Percentiles rank a stretch among this genome's conserved stretches.
These are phyloP conservation scores for Camponotus floridanus DNA, from an alignment of 1,140 invertebrate genomes.

Conservation along the genomic window DNA sequence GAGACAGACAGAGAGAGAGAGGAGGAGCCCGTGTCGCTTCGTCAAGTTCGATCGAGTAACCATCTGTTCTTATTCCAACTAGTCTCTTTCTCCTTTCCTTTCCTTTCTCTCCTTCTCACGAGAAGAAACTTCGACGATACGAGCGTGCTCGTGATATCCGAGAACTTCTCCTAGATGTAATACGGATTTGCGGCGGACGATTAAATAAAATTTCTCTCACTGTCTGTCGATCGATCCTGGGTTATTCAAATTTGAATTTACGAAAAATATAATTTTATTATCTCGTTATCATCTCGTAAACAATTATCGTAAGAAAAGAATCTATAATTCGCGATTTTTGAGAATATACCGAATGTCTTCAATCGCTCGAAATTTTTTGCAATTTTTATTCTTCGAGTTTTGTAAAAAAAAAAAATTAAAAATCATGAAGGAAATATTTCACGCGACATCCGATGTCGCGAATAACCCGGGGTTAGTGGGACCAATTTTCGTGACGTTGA, in stretches of 20 bases:
- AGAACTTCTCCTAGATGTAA: slow-evolving; percentile 28
- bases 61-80: background rate
- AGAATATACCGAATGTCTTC: background rate
- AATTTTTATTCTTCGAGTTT: background rate
- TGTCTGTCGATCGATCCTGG: background rate
- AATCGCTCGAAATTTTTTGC: background rate
- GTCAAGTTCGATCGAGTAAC: slow-evolving; percentile 35
- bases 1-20: background rate
- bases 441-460: background rate
- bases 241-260: slow-evolving; percentile 3
- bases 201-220: slow-evolving; percentile 54
- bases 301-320: background rate
- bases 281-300: too few species aligned
- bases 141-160: background rate
- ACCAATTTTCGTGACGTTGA: slow-evolving; percentile 15
- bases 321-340: too few species aligned
- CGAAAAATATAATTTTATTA: background rate
- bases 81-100: background rate
- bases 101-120: background rate
- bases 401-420: background rate
- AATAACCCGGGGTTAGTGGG: background rate
- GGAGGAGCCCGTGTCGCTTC: background rate
- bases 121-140: slow-evolving; percentile 37
- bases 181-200: slow-evolving; percentile 38
- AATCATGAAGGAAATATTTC: background rate